These are phyloP conservation scores for Callithrix jacchus DNA, from an alignment of 2,113 vertebrate species.

Conservation along the genomic window DNA sequence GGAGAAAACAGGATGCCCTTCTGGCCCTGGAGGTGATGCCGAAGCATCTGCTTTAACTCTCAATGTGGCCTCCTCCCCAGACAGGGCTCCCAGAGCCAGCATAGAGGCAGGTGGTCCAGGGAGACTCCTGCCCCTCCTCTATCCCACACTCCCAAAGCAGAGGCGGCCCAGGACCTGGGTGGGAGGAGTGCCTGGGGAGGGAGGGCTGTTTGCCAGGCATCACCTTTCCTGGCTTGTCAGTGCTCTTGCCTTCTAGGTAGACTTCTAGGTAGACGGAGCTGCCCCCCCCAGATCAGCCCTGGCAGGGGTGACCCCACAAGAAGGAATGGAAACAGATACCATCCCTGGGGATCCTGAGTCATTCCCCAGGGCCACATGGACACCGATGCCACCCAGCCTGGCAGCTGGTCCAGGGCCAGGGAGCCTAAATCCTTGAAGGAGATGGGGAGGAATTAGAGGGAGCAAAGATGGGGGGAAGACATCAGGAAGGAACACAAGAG, in stretches of 20 bases:
- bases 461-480: not conserved
- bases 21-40: too few relatives aligned
- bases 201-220: not conserved
- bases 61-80: not conserved
- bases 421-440: not conserved
- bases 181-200: not conserved
- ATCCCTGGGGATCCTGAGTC: not conserved
- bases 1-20: not conserved
- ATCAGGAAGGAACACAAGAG: accelerated
- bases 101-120: not conserved
- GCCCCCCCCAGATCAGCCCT: not conserved
- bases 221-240: not conserved
- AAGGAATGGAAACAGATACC: not conserved
- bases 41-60: not conserved
- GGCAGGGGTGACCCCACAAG: too few relatives aligned
- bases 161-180: not conserved
- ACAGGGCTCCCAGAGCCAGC: not conserved
- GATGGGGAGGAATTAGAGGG: not conserved
- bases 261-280: not conserved
- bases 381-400: not conserved
- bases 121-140: not conserved
- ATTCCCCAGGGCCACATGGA: not conserved
- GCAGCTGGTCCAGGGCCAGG: accelerated
- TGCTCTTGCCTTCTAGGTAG: not conserved
- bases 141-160: not conserved